A percentile compares a stretch with the other conserved stretches of the same genome.
Evolutionary conservation across 2,888 invertebrate genomes (phyloP).

Genomic region (Herminia tarsipennalis): DNA sequence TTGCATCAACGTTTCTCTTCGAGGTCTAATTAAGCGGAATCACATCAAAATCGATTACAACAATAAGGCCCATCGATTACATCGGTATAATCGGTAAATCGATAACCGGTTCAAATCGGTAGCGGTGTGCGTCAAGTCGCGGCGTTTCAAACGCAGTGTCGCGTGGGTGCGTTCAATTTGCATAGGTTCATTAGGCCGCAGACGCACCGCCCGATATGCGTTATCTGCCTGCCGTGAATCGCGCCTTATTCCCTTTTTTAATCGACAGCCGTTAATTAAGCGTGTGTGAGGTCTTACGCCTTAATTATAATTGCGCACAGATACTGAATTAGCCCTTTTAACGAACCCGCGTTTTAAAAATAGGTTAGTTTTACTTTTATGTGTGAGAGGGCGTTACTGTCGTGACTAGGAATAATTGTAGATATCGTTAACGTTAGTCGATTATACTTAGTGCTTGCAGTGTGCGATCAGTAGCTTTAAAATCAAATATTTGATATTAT

Average conservation of each 20-base stretch:
- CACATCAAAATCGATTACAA: slow-evolving; percentile 44
- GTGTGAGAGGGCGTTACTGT: slow-evolving; percentile 36
- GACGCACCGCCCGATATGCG: slow-evolving; percentile 50
- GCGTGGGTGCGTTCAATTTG: slow-evolving; percentile 60
- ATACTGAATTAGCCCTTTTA: slow-evolving; percentile 51
- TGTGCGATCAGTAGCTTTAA: slow-evolving; percentile 20
- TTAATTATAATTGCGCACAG: slow-evolving; percentile 67
- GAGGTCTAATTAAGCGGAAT: slow-evolving; percentile 39
- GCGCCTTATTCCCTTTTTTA: slow-evolving; percentile 46
- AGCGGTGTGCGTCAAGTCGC: slow-evolving; percentile 36
- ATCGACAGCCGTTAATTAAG: slow-evolving; percentile 65
- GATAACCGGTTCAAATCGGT: slow-evolving; percentile 37
- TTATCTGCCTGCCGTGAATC: slow-evolving; percentile 48
- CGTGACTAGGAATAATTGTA: slow-evolving; percentile 44
- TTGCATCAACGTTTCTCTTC: slow-evolving; percentile 2
- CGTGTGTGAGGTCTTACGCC: slow-evolving; percentile 75
- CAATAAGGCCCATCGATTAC: slow-evolving; percentile 28
- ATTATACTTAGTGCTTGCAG: too few species aligned
- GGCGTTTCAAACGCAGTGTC: slow-evolving; percentile 40
- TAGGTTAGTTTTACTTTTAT: slow-evolving; percentile 15
- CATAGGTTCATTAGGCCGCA: slow-evolving; percentile 68
- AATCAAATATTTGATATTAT: slow-evolving; percentile 24
- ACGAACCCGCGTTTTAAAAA: slow-evolving; percentile 11
- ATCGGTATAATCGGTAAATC: too few species aligned
- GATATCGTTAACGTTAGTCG: slow-evolving; percentile 38